Conservation (phyloP, 2,888 invertebrate species). For the Ganaspis brasiliensis region DNA sequence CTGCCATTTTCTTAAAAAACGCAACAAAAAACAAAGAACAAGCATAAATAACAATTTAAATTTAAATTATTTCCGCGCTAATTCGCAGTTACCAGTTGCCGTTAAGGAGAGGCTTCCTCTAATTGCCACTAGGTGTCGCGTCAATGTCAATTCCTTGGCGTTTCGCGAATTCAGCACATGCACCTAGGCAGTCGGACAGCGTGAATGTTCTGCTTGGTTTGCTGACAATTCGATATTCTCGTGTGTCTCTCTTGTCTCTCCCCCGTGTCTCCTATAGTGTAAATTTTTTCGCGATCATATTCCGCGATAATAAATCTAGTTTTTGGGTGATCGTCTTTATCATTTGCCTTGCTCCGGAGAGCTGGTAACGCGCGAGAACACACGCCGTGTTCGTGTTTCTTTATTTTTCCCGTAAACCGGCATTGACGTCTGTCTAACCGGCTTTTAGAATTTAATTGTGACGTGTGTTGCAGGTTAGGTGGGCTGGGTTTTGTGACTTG, state of each 20-base stretch:
- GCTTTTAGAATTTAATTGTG: neutral
- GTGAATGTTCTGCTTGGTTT: constrained; percentile 9
- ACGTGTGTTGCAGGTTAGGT: constrained; percentile 45
- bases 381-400: neutral
- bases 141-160: neutral
- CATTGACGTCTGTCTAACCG: constrained; percentile 23
- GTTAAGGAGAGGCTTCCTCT: neutral
- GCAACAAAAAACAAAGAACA: too few species aligned
- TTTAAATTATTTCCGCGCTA: neutral
- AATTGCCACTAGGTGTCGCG: neutral
- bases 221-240: constrained; percentile 27
- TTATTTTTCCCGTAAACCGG: constrained; percentile 28
- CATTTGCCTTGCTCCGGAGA: constrained; percentile 1
- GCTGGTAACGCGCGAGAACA: neutral
- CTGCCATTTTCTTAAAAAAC: too few species aligned
- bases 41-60: too few species aligned
- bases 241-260: constrained; percentile 16
- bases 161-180: neutral
- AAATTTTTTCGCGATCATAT: neutral
- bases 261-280: neutral
- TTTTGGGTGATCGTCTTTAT: constrained; percentile 1
- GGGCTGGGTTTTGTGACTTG: constrained; percentile 42
- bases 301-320: neutral
- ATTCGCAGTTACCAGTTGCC: neutral
- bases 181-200: neutral